phyloP scores from a whole-genome alignment of 2,888 invertebrate genomes.

The Caenorhabditis macrosperma region DNA sequence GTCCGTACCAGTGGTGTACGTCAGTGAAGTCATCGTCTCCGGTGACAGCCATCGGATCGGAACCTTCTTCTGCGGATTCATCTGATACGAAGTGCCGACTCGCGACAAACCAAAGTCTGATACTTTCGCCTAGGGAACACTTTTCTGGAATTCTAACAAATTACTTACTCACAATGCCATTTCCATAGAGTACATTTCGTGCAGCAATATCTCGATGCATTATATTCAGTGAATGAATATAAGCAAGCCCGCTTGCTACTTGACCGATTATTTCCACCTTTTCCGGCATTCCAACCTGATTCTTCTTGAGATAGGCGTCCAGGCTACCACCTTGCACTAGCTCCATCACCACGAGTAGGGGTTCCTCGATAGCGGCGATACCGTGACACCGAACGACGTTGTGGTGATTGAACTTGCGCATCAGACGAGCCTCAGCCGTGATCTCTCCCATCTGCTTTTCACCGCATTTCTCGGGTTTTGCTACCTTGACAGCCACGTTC shows the following conservation, averaged over 20 bases:
- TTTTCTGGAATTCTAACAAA: too few relatives aligned
- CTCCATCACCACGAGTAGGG: slow-evolving; percentile 71
- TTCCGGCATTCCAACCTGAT: slow-evolving; percentile 39
- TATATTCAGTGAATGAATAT: slow-evolving; percentile 59
- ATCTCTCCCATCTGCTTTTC: slow-evolving; percentile 73
- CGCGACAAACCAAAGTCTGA: slow-evolving; percentile 68
- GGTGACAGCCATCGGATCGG: slow-evolving; percentile 74
- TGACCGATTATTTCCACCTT: slow-evolving; percentile 61
- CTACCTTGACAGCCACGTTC: slow-evolving; percentile 42
- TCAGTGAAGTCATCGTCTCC: slow-evolving; percentile 63
- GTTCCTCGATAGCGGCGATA: slow-evolving; percentile 70
- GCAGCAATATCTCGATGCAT: slow-evolving; percentile 70
- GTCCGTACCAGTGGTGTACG: slow-evolving; percentile 68
- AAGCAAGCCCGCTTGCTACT: slow-evolving; percentile 66
- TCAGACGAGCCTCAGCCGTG: slow-evolving; percentile 69
- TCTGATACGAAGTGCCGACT: slow-evolving; percentile 64
- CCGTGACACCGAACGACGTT: slow-evolving; percentile 68
- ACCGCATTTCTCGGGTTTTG: slow-evolving; percentile 67
- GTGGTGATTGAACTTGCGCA: slow-evolving; percentile 68
- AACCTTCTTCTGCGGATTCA: slow-evolving; percentile 57
- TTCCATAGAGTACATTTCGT: slow-evolving; percentile 65
- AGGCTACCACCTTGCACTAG: slow-evolving; percentile 66
- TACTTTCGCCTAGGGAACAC: slow-evolving; percentile 61
- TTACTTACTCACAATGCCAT: slow-evolving; percentile 27
- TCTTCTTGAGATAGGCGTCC: slow-evolving; percentile 68